phyloP scores from a whole-genome alignment of 1,140 invertebrate genomes.

The Meloidogyne exigua region DNA sequence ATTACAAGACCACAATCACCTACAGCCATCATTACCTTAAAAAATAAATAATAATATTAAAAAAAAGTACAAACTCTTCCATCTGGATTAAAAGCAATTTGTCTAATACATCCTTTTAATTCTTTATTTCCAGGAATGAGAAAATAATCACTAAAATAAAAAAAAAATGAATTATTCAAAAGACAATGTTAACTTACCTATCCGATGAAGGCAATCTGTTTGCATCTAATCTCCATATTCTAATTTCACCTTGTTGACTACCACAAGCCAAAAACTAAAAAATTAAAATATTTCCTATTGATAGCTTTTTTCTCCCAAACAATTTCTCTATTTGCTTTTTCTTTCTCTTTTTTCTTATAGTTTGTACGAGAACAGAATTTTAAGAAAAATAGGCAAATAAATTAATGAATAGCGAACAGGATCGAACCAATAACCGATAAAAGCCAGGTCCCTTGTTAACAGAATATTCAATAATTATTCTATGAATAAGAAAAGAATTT shows the following conservation, averaged over 20 bases:
- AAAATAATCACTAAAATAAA: conserved; percentile 28
- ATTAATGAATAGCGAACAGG: too few relatives aligned
- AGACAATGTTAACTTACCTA: conserved; percentile 12
- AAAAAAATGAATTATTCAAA: not conserved
- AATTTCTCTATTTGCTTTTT: too few relatives aligned
- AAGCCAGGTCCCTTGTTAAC: too few relatives aligned
- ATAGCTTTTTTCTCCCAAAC: too few relatives aligned
- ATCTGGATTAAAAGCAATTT: conserved; percentile 35
- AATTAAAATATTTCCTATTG: too few relatives aligned
- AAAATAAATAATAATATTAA: not conserved
- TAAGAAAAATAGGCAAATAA: too few relatives aligned
- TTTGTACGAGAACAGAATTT: too few relatives aligned
- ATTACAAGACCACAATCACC: not conserved
- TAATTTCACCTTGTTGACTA: conserved; percentile 34
- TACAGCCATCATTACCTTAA: not conserved
- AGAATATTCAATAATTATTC: too few relatives aligned
- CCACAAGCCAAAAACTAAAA: conserved; percentile 35
- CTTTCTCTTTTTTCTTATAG: too few relatives aligned
- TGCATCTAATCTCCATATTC: conserved; percentile 35
- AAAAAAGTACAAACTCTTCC: conserved; percentile 15
- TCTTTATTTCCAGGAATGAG: conserved; percentile 30
- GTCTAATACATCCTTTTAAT: conserved; percentile 33
- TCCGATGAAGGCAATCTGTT: conserved; percentile 22
- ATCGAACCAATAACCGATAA: too few relatives aligned
- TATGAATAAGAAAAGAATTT: not conserved